phyloP scores from a whole-genome alignment of 2,888 invertebrate species.

The Oscheius sp. region DNA sequence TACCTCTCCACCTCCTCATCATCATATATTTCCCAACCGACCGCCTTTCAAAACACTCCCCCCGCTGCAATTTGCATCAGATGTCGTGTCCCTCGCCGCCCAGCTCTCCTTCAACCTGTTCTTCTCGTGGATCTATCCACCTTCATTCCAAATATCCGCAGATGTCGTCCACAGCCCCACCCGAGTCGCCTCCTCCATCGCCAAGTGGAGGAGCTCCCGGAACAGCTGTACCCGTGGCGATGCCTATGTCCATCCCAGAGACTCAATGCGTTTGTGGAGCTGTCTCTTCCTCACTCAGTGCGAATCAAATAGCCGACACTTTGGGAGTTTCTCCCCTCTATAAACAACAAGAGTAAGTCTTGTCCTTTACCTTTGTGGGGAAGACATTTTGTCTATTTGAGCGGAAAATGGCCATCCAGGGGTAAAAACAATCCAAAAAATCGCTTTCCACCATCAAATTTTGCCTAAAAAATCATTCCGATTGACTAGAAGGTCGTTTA shows the following conservation, averaged over 20 bases:
- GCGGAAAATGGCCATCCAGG: too few relatives aligned
- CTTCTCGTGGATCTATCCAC: not conserved
- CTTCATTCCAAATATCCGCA: not conserved
- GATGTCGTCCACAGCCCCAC: not conserved
- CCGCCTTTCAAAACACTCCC: too few relatives aligned
- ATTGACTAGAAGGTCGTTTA: too few relatives aligned
- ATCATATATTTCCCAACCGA: not conserved
- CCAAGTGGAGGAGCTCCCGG: not conserved
- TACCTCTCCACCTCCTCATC: not conserved
- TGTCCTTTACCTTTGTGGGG: not conserved
- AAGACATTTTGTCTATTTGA: too few relatives aligned
- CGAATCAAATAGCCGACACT: slow-evolving; percentile 66
- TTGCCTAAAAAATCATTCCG: too few relatives aligned
- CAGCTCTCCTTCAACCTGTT: not conserved
- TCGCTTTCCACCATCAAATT: too few relatives aligned
- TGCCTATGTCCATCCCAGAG: slow-evolving; percentile 12
- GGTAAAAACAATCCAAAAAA: not conserved
- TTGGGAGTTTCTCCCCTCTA: slow-evolving; percentile 68
- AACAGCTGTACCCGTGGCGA: too few relatives aligned
- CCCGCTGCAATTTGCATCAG: slow-evolving; percentile 9
- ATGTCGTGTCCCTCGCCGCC: not conserved
- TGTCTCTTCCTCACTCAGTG: slow-evolving; percentile 40
- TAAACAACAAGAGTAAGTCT: slow-evolving; percentile 66
- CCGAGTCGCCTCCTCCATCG: slow-evolving; percentile 25
- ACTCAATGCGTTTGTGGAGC: slow-evolving; percentile 23